Base-by-base conservation (phyloP, 2,888 invertebrate species). In the Arctia plantaginis region DNA sequence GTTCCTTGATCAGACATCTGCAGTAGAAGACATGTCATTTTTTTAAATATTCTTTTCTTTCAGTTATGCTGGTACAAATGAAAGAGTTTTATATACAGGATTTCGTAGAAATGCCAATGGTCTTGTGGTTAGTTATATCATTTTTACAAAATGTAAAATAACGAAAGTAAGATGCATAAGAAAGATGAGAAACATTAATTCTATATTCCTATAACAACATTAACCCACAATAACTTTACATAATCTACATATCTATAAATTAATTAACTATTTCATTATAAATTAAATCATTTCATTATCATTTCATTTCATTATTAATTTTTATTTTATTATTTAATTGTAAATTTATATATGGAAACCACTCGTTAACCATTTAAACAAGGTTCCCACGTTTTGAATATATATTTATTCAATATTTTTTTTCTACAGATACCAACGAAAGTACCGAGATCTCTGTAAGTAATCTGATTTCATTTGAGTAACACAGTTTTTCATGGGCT, bases 1-100 rank as follows among this genome's bases (percentile, higher is more conserved):
- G n/a, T n/a, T n/a, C n/a, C n/a, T n/a, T n/a, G n/a, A n/a, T n/a
- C n/a, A n/a, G n/a, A n/a, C n/a, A n/a, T n/a, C n/a, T n/a, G n/a
- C n/a, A n/a, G n/a, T n/a, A 10, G 41, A 41, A 8, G 41, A 41
- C 12, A 41, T 4, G 41, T 8, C 10, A 41, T 41, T 41, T 41
- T 41, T 41, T 41, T 12, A 41, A 41, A 8, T 23, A 30, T 47
- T 20, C 33, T 65, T 41, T 10, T 74, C 33, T 80, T 86, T 78
- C 83, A 94, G 94, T 76, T 94, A 89, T 59, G 89, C 86, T 62
- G 89, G 90, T 4, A 89, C 82, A 71, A 90, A 90, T 55, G 91
- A 94, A 76, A 87, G 94, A 77, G 83, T 94, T 15, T 71, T 92
- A 44, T 92, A 94, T 72, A 88, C 91, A 20, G 91, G 92, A 20